phyloP scores from a whole-genome alignment of 2,888 invertebrate genomes.

The Stramonita haemastoma region DNA sequence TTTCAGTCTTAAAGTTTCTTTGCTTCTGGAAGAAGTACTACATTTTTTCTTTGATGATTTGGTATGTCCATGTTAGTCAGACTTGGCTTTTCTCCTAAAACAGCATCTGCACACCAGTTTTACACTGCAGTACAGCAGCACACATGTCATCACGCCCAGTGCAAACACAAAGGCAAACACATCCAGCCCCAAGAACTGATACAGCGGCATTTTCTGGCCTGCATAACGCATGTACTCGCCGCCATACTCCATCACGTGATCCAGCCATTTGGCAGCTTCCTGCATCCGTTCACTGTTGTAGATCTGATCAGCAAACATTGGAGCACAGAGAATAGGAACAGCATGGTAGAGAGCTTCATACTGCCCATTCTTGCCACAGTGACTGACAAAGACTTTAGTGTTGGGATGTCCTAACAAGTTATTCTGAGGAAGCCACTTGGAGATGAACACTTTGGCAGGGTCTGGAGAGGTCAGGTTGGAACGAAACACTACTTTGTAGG shows the following conservation, averaged over 20 bases:
- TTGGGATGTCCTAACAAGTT: conserved; percentile 58
- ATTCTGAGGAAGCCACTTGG: conserved; percentile 60
- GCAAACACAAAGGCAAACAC: conserved; percentile 43
- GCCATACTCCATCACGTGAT: conserved; percentile 63
- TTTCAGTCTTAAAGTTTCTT: no score
- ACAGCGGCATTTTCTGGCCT: conserved; percentile 56
- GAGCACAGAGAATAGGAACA: conserved; percentile 59
- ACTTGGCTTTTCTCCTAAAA: not conserved
- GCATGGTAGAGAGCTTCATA: conserved; percentile 62
- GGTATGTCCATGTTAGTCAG: not conserved
- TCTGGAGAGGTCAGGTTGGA: conserved; percentile 45
- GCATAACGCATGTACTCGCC: conserved; percentile 55
- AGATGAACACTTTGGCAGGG: conserved; percentile 46
- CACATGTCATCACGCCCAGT: not conserved
- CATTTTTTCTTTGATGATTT: no score
- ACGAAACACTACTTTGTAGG: conserved; percentile 44
- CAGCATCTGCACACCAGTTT: not conserved
- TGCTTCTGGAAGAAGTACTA: no score
- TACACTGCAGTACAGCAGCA: not conserved
- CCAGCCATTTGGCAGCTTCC: conserved; percentile 62
- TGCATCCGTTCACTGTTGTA: conserved; percentile 46
- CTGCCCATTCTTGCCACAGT: conserved; percentile 61
- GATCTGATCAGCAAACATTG: conserved; percentile 53
- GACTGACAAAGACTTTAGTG: conserved; percentile 58
- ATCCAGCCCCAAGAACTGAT: conserved; percentile 58